These are phyloP conservation scores for Brachyopa scutellaris DNA, from an alignment of 2,888 invertebrate species.

Conservation along the genomic window DNA sequence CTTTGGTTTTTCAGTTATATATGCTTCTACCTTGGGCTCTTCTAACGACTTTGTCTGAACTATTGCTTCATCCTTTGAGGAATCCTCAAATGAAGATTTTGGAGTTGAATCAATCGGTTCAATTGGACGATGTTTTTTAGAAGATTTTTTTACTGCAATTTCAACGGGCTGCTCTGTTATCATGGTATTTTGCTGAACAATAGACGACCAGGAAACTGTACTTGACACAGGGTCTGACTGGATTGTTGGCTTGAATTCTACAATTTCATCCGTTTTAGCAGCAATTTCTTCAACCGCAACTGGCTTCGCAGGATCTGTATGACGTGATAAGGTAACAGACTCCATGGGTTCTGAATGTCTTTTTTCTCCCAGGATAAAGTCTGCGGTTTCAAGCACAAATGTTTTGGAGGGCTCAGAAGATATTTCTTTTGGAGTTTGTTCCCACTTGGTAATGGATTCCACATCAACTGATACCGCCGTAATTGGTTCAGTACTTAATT, in stretches of 20 bases:
- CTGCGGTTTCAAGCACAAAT: not conserved
- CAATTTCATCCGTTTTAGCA: not conserved
- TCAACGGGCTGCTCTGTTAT: no score
- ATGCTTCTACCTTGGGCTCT: not conserved
- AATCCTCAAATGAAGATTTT: not conserved
- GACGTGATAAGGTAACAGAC: not conserved
- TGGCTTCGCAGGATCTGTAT: not conserved
- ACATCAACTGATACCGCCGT: no score
- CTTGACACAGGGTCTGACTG: no score
- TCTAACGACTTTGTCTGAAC: not conserved
- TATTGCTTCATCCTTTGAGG: not conserved
- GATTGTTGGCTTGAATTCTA: not conserved
- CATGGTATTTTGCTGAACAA: constrained; percentile 5
- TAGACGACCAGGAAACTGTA: constrained; percentile 16
- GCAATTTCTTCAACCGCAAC: not conserved
- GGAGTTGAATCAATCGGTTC: not conserved
- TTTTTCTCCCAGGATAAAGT: not conserved
- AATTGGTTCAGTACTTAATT: no score
- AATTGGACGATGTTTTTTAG: no score
- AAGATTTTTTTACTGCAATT: no score
- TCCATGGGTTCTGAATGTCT: not conserved
- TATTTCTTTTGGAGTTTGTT: no score
- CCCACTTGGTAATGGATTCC: no score
- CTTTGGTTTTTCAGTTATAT: not conserved
- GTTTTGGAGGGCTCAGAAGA: no score